Evolutionary conservation across 2,888 invertebrate species (phyloP).

Genomic region (Caenorhabditis drosophilae): DNA sequence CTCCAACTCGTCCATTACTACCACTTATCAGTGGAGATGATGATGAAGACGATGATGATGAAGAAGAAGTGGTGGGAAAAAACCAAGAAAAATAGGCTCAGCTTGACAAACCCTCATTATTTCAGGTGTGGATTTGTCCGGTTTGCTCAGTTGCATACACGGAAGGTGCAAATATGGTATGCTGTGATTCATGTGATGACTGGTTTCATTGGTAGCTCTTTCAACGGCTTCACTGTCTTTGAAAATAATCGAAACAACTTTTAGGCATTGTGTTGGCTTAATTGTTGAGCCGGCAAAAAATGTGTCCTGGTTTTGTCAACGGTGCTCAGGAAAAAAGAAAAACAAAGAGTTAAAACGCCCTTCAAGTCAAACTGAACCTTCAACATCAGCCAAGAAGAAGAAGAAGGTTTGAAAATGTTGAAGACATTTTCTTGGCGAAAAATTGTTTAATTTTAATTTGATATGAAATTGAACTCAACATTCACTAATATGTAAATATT

Average conservation of each 20-base stretch:
- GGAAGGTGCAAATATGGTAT: constrained; percentile 64
- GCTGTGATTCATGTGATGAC: constrained; percentile 62
- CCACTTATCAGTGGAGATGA: constrained; percentile 4
- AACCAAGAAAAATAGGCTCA: constrained; percentile 6
- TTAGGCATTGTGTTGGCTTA: constrained; percentile 64
- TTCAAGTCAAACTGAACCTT: constrained; percentile 5
- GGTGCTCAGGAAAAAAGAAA: constrained; percentile 50
- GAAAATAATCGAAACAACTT: constrained; percentile 2
- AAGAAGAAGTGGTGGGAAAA: background rate
- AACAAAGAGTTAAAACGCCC: constrained; percentile 24
- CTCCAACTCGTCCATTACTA: constrained; percentile 5
- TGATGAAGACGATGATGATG: constrained; percentile 16
- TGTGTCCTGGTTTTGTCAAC: constrained; percentile 57
- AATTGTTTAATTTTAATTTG: too few relatives aligned
- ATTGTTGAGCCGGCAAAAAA: constrained; percentile 55
- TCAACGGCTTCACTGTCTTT: background rate
- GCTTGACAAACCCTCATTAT: constrained; percentile 4
- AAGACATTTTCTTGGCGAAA: too few relatives aligned
- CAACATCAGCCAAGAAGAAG: background rate
- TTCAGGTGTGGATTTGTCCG: constrained; percentile 66
- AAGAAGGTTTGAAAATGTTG: constrained; percentile 1
- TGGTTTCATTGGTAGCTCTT: constrained; percentile 67
- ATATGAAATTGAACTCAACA: too few relatives aligned
- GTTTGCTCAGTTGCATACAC: constrained; percentile 65
- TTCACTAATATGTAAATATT: too few relatives aligned